These are phyloP conservation scores for Temnothorax nylanderi DNA, from an alignment of 1,140 invertebrate species.

Conservation along the genomic window DNA sequence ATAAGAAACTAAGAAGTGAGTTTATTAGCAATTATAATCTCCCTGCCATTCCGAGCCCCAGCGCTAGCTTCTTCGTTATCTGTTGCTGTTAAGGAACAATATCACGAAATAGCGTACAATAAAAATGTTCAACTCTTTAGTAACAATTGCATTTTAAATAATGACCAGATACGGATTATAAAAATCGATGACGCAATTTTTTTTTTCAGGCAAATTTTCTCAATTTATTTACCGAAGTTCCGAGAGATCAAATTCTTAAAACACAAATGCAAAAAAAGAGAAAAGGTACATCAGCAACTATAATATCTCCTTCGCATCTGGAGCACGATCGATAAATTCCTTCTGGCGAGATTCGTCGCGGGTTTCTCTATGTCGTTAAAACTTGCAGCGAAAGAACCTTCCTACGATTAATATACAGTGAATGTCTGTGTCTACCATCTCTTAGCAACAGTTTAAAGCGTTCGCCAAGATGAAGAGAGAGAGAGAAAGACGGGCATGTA, in stretches of 20 bases:
- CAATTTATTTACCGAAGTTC: constrained; percentile 11
- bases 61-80: background rate
- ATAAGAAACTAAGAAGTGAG: background rate
- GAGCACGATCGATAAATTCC: constrained; percentile 34
- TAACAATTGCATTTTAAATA: background rate
- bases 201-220: background rate
- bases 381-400: background rate
- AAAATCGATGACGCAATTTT: background rate
- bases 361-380: background rate
- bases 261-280: background rate
- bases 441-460: constrained; percentile 18
- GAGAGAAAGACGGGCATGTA: background rate
- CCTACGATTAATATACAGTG: constrained; percentile 18
- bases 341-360: background rate
- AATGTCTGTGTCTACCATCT: constrained; percentile 12
- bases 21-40: constrained; percentile 44
- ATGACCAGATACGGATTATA: background rate
- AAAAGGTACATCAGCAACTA: constrained; percentile 7
- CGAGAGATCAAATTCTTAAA: background rate
- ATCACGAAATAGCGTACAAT: background rate
- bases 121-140: background rate
- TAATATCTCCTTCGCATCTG: background rate
- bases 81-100: background rate
- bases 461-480: background rate
- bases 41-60: background rate